A percentile compares a stretch with the other conserved stretches of the same genome.
These are phyloP conservation scores for Dastarcus helophoroides DNA, from an alignment of 2,888 invertebrate species.

Conservation along the genomic window DNA sequence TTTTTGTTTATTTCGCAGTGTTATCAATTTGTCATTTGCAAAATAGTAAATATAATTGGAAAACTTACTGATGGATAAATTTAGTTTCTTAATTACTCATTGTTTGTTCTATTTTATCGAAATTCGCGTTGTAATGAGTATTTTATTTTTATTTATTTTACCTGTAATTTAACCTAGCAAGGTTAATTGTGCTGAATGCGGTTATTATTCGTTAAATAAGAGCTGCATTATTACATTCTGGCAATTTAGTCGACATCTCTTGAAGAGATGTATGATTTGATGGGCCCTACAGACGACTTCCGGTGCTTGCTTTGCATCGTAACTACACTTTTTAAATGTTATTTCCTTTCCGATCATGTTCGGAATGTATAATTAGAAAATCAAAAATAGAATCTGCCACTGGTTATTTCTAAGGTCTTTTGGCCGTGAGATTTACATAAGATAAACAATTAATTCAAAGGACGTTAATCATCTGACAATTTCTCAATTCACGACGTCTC, in stretches of 20 bases:
- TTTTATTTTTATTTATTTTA: no score
- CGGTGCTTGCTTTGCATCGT: constrained; percentile 17
- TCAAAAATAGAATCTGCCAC: constrained; percentile 6
- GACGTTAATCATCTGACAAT: no score
- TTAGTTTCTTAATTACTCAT: constrained; percentile 1
- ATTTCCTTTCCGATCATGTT: constrained; percentile 31
- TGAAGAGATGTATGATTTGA: constrained; percentile 13
- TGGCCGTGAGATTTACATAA: no score
- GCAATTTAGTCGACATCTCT: constrained; percentile 11
- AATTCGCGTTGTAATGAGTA: no score
- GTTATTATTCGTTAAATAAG: no score
- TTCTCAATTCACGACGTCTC: no score
- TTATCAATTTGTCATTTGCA: not conserved
- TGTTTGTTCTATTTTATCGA: no score
- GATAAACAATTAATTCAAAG: not conserved
- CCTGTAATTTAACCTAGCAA: no score
- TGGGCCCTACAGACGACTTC: constrained; percentile 24
- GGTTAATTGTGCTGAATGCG: no score
- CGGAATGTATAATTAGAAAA: constrained; percentile 30
- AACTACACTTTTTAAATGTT: constrained; percentile 26
- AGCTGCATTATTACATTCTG: no score
- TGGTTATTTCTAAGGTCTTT: not conserved
- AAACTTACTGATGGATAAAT: not conserved
- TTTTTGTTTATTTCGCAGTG: not conserved
- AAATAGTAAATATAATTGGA: not conserved